A percentile compares a stretch with the other conserved stretches of the same genome.
phyloP scores from a whole-genome alignment of 1,140 invertebrate species.

The Cheumatopsyche charites region DNA sequence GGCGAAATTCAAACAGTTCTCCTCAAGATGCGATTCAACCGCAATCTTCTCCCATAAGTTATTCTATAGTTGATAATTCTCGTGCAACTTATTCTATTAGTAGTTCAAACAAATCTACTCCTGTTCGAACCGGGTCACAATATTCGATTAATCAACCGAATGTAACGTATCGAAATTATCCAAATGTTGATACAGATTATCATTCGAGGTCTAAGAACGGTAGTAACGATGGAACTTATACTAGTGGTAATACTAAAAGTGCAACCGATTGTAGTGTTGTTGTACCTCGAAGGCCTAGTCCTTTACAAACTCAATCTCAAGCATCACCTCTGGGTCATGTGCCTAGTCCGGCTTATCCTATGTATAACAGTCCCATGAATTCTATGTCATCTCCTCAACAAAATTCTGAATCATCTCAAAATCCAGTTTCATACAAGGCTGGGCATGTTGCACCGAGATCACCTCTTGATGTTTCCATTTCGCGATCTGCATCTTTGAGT shows the following conservation, averaged over 20 bases:
- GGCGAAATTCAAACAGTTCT: constrained; percentile 60
- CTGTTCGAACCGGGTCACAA: constrained; percentile 52
- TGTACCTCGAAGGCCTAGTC: constrained; percentile 70
- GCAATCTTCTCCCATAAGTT: constrained; percentile 77
- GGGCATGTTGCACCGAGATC: constrained; percentile 68
- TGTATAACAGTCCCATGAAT: constrained; percentile 79
- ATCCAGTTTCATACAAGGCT: constrained; percentile 53
- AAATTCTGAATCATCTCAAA: constrained; percentile 60
- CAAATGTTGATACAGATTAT: constrained; percentile 68
- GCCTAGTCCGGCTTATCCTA: constrained; percentile 75
- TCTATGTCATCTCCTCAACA: constrained; percentile 74
- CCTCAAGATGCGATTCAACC: constrained; percentile 62
- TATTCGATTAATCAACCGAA: constrained; percentile 56
- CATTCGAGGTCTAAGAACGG: constrained; percentile 70
- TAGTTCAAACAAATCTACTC: constrained; percentile 57
- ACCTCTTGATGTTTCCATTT: constrained; percentile 70
- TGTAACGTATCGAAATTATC: constrained; percentile 66
- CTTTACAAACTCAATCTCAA: constrained; percentile 70
- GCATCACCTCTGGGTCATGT: constrained; percentile 70
- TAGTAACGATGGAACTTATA: constrained; percentile 68
- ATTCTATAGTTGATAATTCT: constrained; percentile 70
- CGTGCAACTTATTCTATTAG: constrained; percentile 65
- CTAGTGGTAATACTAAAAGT: constrained; percentile 67
- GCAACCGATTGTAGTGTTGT: constrained; percentile 70
- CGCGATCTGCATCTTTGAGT: constrained; percentile 67